A percentile compares a stretch with the other conserved stretches of the same genome.
phyloP scores from a whole-genome alignment of 2,113 vertebrate genomes.

The Prionailurus bengalensis region DNA sequence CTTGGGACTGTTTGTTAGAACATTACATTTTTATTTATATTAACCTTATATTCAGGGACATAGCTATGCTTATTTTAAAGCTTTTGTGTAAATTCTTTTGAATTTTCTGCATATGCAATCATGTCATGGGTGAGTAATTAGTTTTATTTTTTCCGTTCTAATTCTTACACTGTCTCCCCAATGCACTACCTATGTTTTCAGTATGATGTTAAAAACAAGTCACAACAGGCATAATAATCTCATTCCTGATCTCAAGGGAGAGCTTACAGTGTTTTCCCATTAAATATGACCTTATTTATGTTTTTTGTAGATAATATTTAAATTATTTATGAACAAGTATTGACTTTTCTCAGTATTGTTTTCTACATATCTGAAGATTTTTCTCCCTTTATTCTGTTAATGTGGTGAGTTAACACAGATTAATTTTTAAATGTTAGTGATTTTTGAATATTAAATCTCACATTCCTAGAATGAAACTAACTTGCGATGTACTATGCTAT shows the following conservation, averaged over 20 bases:
- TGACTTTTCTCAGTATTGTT: not conserved
- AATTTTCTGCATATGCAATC: not conserved
- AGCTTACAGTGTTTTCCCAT: not conserved
- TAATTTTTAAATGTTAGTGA: conserved; percentile 51
- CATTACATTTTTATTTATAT: not conserved
- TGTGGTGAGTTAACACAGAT: not conserved
- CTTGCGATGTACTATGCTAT: not conserved
- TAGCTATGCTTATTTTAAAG: not conserved
- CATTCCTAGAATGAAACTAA: conserved; percentile 35
- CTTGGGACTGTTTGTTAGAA: not conserved
- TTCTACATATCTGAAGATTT: not conserved
- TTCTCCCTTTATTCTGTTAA: not conserved
- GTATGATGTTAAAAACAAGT: not conserved
- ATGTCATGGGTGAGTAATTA: not conserved
- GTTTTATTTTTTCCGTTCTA: not conserved
- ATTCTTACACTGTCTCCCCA: not conserved
- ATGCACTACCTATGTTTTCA: not conserved
- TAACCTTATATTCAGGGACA: not conserved
- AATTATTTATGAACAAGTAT: not conserved
- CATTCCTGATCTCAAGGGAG: not conserved
- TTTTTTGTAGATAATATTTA: not conserved
- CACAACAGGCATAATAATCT: not conserved
- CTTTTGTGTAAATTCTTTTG: not conserved
- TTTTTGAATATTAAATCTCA: conserved; percentile 44
- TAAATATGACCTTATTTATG: not conserved